These are phyloP conservation scores for Halcyon smyrnensis DNA, from an alignment of 2,797 vertebrate genomes.

Conservation along the genomic window DNA sequence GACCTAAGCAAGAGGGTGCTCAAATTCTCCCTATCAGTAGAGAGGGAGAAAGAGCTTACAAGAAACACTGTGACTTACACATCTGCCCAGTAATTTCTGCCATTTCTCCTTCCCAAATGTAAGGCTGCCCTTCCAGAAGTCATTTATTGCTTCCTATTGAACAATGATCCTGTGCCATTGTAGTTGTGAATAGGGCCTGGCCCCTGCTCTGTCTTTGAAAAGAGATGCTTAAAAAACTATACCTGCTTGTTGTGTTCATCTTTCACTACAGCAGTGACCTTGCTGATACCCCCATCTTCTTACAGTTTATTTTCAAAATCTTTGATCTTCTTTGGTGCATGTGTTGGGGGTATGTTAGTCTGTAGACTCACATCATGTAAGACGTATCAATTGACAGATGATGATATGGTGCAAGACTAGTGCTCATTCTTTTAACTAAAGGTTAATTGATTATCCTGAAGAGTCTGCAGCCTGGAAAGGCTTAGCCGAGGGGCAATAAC, in stretches of 20 bases:
- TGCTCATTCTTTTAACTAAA: background rate
- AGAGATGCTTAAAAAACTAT: background rate
- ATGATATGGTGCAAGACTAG: background rate
- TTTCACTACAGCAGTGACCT: background rate
- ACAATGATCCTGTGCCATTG: background rate
- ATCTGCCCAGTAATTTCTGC: background rate
- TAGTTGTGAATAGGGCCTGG: background rate
- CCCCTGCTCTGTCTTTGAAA: background rate
- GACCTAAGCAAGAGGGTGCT: background rate
- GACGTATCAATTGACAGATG: background rate
- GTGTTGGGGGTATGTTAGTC: background rate
- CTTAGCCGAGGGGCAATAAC: background rate
- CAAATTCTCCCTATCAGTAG: background rate
- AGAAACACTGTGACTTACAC: background rate
- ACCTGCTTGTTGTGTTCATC: background rate
- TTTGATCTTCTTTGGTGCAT: background rate
- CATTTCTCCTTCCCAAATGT: background rate
- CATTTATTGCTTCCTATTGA: background rate
- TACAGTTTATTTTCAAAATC: background rate
- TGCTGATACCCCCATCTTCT: background rate
- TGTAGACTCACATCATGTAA: background rate
- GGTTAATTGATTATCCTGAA: background rate
- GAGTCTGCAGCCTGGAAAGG: background rate
- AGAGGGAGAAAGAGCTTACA: background rate
- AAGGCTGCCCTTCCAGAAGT: background rate